Evolutionary conservation across 2,113 vertebrate genomes (phyloP).

Genomic region (Python bivittatus): DNA sequence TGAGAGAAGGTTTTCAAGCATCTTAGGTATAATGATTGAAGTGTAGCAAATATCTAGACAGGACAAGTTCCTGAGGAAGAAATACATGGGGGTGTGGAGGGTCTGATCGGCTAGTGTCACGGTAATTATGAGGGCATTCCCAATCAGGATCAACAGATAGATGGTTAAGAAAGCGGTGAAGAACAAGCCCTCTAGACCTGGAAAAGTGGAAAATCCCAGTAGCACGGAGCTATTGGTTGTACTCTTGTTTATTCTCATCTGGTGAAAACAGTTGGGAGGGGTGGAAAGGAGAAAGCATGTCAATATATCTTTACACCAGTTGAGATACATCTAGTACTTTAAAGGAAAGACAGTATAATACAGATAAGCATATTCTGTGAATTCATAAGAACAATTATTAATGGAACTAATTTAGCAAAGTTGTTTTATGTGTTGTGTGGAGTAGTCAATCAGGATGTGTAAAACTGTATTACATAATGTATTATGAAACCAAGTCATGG

Average conservation of each 20-base stretch:
- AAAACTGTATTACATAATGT: no score
- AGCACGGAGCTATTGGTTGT: background rate
- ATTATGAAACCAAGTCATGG: background rate
- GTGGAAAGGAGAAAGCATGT: background rate
- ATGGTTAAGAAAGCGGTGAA: background rate
- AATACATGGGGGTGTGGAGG: conserved; percentile 62
- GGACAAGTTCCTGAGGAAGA: conserved; percentile 45
- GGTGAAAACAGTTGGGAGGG: background rate
- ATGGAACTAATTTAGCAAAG: background rate
- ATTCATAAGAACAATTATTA: background rate
- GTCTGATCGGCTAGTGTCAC: background rate
- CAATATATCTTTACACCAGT: background rate
- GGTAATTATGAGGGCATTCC: background rate
- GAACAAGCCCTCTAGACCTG: background rate
- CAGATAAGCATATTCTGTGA: background rate
- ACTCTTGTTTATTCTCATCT: background rate
- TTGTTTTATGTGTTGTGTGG: background rate
- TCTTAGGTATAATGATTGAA: conserved; percentile 52
- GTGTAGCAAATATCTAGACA: conserved; percentile 56
- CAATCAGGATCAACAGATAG: background rate
- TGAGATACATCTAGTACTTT: background rate
- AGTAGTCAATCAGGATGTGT: no score
- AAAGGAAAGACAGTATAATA: background rate
- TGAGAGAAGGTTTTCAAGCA: conserved; percentile 9
- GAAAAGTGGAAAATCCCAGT: background rate